Percentiles rank a stretch among this genome's conserved stretches.
phyloP scores from a whole-genome alignment of 2,113 vertebrate species.

The Tachysurus fulvidraco region DNA sequence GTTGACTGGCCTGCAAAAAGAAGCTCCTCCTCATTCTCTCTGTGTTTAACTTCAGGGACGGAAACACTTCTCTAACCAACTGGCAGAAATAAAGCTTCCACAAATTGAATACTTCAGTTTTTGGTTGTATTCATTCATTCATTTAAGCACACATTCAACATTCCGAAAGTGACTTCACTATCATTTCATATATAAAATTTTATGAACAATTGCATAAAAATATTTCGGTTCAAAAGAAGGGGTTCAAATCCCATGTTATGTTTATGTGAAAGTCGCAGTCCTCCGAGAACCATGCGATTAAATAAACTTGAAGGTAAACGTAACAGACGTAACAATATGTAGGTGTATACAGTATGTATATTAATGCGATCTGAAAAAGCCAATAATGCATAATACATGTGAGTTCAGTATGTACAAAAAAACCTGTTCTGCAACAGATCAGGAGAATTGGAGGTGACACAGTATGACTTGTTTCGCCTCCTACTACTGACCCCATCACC shows the following conservation, averaged over 20 bases:
- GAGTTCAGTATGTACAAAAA: not conserved
- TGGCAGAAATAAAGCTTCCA: not conserved
- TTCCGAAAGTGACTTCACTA: not conserved
- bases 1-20: too few relatives aligned
- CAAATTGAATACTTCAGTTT: not conserved
- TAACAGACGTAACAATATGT: not conserved
- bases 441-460: slow-evolving; percentile 28
- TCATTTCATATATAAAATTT: not conserved
- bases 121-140: not conserved
- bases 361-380: not conserved
- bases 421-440: slow-evolving; percentile 30
- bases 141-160: not conserved
- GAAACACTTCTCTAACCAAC: not conserved
- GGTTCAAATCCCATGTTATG: not conserved
- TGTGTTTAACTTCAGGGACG: too few relatives aligned
- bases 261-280: not conserved
- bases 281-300: not conserved
- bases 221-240: not conserved
- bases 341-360: not conserved
- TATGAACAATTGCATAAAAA: not conserved
- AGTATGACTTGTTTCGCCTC: not conserved
- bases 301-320: not conserved
- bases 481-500: slow-evolving; percentile 13
- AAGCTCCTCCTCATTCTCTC: too few relatives aligned
- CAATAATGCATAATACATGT: not conserved